Evolutionary conservation across 2,888 invertebrate genomes (phyloP).

Genomic region (Tipula confusa): DNA sequence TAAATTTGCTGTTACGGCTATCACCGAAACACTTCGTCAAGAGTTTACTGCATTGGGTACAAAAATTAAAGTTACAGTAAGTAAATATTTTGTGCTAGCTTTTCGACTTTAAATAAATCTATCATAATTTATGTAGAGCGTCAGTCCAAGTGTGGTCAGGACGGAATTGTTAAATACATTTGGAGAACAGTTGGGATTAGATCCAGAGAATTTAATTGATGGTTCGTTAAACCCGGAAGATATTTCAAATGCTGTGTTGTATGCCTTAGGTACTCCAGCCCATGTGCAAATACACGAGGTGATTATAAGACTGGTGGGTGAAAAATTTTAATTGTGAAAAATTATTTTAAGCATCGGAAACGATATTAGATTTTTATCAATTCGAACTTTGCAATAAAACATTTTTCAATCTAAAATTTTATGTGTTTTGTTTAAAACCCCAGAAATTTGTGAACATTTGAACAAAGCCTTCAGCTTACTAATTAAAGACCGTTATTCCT

Average conservation of each 20-base stretch:
- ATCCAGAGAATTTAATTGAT: neutral
- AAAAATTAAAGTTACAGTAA: conserved; percentile 27
- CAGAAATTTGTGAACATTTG: too few relatives aligned
- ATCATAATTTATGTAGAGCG: neutral
- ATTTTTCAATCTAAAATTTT: too few relatives aligned
- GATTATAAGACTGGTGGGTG: neutral
- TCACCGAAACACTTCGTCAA: conserved; percentile 44
- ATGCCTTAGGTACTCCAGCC: neutral
- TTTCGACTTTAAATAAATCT: too few relatives aligned
- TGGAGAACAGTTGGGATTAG: neutral
- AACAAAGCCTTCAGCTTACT: too few relatives aligned
- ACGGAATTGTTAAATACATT: neutral
- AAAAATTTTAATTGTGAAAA: neutral
- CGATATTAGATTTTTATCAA: too few relatives aligned
- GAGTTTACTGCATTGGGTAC: conserved; percentile 40
- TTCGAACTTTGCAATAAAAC: too few relatives aligned
- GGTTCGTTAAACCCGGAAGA: neutral
- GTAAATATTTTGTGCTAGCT: too few relatives aligned
- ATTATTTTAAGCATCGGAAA: too few relatives aligned
- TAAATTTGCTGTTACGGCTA: conserved; percentile 44
- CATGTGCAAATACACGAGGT: neutral
- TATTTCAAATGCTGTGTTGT: neutral
- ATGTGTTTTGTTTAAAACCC: too few relatives aligned
- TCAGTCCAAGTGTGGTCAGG: neutral
- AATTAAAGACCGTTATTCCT: too few relatives aligned